These are phyloP conservation scores for Nomia melanderi DNA, from an alignment of 1,140 invertebrate genomes.

Conservation along the genomic window DNA sequence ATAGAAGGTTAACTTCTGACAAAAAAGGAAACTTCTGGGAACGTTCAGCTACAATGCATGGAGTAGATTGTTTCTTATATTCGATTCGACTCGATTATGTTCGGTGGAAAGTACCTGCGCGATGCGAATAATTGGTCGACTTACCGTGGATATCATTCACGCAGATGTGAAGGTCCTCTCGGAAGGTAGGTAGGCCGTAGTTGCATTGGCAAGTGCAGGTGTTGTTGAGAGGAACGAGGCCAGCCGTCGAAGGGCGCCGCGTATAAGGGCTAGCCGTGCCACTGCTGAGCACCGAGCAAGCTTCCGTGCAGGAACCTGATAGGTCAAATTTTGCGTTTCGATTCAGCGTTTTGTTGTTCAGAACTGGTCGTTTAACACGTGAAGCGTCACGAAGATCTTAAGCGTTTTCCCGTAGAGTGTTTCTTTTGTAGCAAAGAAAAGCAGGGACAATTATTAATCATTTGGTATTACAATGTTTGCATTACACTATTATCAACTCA, in stretches of 20 bases:
- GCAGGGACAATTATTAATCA: no score
- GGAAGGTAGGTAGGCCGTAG: constrained; percentile 83
- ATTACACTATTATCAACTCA: no score
- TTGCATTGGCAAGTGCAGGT: constrained; percentile 85
- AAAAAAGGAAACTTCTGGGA: no score
- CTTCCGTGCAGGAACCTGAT: constrained; percentile 74
- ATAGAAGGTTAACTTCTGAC: no score
- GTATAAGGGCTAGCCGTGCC: constrained; percentile 77
- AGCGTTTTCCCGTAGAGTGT: no score
- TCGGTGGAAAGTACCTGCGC: not conserved
- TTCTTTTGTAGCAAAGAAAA: no score
- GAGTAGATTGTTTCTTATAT: not conserved
- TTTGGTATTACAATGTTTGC: no score
- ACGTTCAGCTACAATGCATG: no score
- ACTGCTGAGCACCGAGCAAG: constrained; percentile 78
- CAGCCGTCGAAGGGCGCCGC: constrained; percentile 56
- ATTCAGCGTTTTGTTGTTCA: no score
- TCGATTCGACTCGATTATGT: constrained; percentile 2
- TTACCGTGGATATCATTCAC: constrained; percentile 87
- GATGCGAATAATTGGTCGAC: constrained; percentile 42
- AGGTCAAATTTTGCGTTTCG: not conserved
- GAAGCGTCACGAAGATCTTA: no score
- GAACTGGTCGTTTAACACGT: no score
- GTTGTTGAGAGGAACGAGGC: constrained; percentile 54
- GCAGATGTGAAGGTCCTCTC: constrained; percentile 86